Base-by-base conservation (phyloP, 2,888 invertebrate species). In the Netelia inedita region DNA sequence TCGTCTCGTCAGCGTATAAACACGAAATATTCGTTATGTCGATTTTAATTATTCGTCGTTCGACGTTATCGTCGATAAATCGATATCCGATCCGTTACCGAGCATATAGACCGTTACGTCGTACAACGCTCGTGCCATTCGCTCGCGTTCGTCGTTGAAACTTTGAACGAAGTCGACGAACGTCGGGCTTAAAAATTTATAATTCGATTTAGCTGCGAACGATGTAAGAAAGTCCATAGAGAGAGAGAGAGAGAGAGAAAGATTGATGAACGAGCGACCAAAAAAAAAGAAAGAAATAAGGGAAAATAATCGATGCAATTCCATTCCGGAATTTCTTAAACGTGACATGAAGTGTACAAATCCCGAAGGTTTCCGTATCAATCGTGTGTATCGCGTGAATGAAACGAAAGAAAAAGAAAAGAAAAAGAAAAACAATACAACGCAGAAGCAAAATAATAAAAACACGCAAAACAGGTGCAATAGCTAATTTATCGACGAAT, bases 1-100 rank as follows among this genome's bases (percentile, higher is more conserved):
- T 73, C 74, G 76, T 23, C 50, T 73, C 83, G 68, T 61, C 19
- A 65, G 76, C 66, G 50, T 53, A 46, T 9, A 55, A 63, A 65
- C 28, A 21, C 21, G 61, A 63, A 11, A 68, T 21, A 53, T 5
- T 19, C 63, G 61, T 41, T 46, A 59, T 1, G 53, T 9, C 55
- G 28, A 28, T 28, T 55, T n/a, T n/a, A 55, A 55, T 55, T 55
- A 55, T 55, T 55, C n/a, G 28, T 19, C 55, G 55, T 9, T 55
- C 55, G 19, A 19, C n/a, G n/a, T 16, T n/a, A n/a, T 16, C 55
- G 55, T 55, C 6, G 55, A 55, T 55, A 55, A 55, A 55, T 46
- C 46, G 46, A 46, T 46, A 46, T 46, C 14, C 46, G 46, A 6
- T 46, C 1, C 10, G 9, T 46, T 11, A 46, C 14, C 46, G 46